Evolutionary conservation across 1,140 invertebrate species (phyloP), one percentile per base, ranked within the genome.

Genomic region (Hesperophylax magnus): DNA sequence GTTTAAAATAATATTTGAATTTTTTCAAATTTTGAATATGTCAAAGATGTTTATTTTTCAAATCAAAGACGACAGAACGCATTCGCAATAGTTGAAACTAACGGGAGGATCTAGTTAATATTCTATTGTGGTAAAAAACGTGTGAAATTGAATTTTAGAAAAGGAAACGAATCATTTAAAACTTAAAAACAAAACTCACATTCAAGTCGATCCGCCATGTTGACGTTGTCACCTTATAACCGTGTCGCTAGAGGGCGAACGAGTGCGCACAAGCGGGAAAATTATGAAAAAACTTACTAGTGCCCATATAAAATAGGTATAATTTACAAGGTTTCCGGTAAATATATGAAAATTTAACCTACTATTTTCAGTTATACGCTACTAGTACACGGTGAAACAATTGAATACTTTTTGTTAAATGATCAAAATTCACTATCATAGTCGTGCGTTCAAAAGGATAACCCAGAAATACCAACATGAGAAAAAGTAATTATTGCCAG

Each of bases 131-230:
- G 7, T 53, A 47, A 65, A 22, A 63, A 77, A 24, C 39, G 7
- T 7, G 47, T 14, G n/a, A 77, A 77, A 63, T 77, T 77, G 39
- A 65, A 77, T 65, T 77, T 27, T 39, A 67, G 56, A 77, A 53
- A 53, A 27, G 76, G 65, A 77, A 77, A 77, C 78, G 52, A 60
- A 79, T 72, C 17, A 56, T 83, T 78, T 76, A 79, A 83, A 83
- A 83, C 69, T 83, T 81, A 65, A 81, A 83, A 83, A 81, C 77
- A 84, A 89, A 87, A 93, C 92, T 93, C 91, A 94, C 93, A 94
- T 93, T 94, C 92, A 91, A 93, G 92, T 91, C 91, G 89, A 91
- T 94, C 93, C 91, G 93, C 93, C 93, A 94, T 94, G 89, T 94
- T 94, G 92, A 91, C 89, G 89, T 91, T 86, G 86, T 87, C 86